Evolutionary conservation across 2,113 vertebrate species (phyloP).

Genomic region (Burhinus bistriatus): DNA sequence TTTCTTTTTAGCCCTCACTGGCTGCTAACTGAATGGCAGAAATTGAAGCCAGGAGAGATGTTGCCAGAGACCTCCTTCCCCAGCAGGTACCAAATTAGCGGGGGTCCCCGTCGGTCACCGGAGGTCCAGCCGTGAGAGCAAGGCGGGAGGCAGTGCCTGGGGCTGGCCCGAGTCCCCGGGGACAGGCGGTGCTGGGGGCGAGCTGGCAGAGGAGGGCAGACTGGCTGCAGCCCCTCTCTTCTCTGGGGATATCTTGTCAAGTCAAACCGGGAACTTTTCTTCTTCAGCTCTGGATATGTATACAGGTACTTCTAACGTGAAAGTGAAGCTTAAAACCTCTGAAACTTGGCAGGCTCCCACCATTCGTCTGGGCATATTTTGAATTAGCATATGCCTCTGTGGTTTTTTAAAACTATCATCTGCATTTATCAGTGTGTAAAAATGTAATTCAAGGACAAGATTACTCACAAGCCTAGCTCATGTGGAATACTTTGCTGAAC

Average conservation of each 20-base stretch:
- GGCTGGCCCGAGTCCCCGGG: rapidly evolving
- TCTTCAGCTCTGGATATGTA: not conserved
- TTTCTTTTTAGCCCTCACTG: not conserved
- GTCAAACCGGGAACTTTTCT: not conserved
- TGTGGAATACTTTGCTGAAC: not conserved
- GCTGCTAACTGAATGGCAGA: not conserved
- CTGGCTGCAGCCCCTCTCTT: not conserved
- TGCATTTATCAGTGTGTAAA: not conserved
- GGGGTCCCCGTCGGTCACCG: not conserved
- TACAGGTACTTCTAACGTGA: not conserved
- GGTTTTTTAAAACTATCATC: not conserved
- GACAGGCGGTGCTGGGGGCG: not conserved
- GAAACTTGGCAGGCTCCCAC: not conserved
- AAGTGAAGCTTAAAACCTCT: not conserved
- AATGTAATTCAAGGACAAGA: not conserved
- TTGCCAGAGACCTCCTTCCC: not conserved
- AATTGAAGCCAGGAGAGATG: not conserved
- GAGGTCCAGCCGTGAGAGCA: not conserved
- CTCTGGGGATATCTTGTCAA: not conserved
- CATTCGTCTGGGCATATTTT: not conserved
- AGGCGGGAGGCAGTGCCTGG: not conserved
- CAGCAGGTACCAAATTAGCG: not conserved
- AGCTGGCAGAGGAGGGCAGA: not conserved
- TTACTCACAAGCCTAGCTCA: not conserved
- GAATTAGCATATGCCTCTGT: not conserved